Evolutionary conservation across 2,113 vertebrate species (phyloP).

Genomic region (Theropithecus gelada): DNA sequence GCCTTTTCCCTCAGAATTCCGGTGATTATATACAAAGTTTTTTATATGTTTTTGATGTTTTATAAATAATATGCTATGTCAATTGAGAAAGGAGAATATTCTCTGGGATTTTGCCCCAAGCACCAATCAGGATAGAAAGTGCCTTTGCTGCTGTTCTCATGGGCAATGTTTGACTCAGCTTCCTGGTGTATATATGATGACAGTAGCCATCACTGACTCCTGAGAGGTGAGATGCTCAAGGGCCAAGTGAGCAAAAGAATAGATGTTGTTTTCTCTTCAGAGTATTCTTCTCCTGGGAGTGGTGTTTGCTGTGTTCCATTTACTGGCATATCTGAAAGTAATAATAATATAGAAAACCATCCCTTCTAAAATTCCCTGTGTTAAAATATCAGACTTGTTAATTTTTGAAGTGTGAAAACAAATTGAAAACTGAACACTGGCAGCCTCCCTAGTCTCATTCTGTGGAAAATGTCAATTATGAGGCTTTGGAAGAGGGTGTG

Average conservation of each 20-base stretch:
- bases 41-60: background rate
- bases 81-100: background rate
- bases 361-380: background rate
- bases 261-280: background rate
- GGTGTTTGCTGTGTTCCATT: background rate
- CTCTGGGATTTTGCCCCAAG: background rate
- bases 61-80: background rate
- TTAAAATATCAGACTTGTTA: background rate
- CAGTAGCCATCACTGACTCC: background rate
- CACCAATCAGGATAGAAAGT: background rate
- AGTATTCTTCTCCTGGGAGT: background rate
- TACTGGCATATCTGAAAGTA: background rate
- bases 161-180: background rate
- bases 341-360: slow-evolving; percentile 43
- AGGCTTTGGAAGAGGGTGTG: background rate
- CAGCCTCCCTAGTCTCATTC: background rate
- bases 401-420: slow-evolving; percentile 15
- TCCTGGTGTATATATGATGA: background rate
- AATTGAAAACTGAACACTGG: background rate
- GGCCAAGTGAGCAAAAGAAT: background rate
- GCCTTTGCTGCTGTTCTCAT: background rate
- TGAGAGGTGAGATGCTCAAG: background rate
- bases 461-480: background rate
- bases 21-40: background rate
- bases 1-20: background rate